A percentile compares a stretch with the other conserved stretches of the same genome.
phyloP scores from a whole-genome alignment of 92 coral and sea anemone species.

The Desmophyllum pertusum region DNA sequence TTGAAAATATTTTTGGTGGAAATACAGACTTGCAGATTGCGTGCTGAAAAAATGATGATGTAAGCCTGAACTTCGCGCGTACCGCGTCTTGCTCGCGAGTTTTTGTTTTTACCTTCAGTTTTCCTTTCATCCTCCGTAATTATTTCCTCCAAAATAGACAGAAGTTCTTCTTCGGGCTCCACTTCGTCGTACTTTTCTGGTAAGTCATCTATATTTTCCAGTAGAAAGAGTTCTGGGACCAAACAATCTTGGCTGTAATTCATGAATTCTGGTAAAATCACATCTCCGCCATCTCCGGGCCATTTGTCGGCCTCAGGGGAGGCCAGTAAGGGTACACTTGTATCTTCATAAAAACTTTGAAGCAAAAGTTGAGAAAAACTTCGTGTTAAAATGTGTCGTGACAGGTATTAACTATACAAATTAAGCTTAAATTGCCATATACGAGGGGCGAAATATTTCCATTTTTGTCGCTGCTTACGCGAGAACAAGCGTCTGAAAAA shows the following conservation, averaged over 20 bases:
- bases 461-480: not conserved
- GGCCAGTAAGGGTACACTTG: not conserved
- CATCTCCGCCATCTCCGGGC: slow-evolving; percentile 24
- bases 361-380: not conserved
- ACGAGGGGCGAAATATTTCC: not conserved
- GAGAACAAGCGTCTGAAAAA: not conserved
- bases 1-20: too few species aligned
- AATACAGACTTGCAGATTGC: not conserved
- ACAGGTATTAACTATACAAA: not conserved
- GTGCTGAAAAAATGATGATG: not conserved
- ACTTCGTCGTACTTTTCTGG: slow-evolving; percentile 30
- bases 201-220: slow-evolving; percentile 30
- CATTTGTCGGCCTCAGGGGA: slow-evolving; percentile 33
- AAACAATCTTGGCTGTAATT: slow-evolving; percentile 30
- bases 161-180: slow-evolving; percentile 68
- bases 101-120: slow-evolving; percentile 32
- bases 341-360: slow-evolving; percentile 36
- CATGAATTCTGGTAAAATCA: slow-evolving; percentile 11
- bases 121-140: slow-evolving; percentile 36
- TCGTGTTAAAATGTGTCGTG: not conserved
- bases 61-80: slow-evolving; percentile 16
- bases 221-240: slow-evolving; percentile 32
- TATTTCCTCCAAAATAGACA: slow-evolving; percentile 69
- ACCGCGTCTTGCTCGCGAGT: not conserved
- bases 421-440: not conserved